Conservation (phyloP, 2,113 vertebrate genomes). For the Glareola pratincola region DNA sequence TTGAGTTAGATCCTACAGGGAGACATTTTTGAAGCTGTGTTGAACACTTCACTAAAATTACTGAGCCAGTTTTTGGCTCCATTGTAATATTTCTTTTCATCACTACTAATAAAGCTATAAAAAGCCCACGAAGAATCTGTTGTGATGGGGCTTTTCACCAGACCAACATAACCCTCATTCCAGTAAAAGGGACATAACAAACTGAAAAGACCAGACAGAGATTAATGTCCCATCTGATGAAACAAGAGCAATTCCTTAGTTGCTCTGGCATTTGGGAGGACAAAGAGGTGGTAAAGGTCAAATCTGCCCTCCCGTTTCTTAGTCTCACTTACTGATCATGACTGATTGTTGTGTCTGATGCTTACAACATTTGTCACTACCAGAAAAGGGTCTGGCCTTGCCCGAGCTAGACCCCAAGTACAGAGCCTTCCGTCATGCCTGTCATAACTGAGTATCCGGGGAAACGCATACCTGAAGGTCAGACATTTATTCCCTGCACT, state of each 20-base stretch:
- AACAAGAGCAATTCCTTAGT: slow-evolving; percentile 16
- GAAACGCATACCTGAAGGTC: not conserved
- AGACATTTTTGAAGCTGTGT: not conserved
- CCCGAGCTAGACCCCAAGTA: not conserved
- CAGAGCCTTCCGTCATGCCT: not conserved
- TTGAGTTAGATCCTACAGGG: not conserved
- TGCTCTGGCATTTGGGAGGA: not conserved
- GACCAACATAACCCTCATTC: not conserved
- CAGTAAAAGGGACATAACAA: not conserved
- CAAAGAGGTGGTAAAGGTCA: not conserved
- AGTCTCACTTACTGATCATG: not conserved
- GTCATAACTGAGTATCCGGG: not conserved
- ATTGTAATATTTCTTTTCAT: not conserved
- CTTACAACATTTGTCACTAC: not conserved
- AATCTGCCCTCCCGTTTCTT: not conserved
- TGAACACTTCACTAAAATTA: not conserved
- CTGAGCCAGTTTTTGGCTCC: not conserved
- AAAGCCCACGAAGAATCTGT: not conserved
- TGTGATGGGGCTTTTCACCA: not conserved
- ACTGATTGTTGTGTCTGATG: not conserved
- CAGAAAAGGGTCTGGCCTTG: not conserved
- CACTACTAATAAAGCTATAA: not conserved
- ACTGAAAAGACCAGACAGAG: not conserved
- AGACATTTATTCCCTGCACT: not conserved
- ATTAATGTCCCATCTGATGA: not conserved